Percentiles rank a stretch among this genome's conserved stretches.
phyloP scores from a whole-genome alignment of 2,113 vertebrate genomes.

The Bagarius yarrelli region DNA sequence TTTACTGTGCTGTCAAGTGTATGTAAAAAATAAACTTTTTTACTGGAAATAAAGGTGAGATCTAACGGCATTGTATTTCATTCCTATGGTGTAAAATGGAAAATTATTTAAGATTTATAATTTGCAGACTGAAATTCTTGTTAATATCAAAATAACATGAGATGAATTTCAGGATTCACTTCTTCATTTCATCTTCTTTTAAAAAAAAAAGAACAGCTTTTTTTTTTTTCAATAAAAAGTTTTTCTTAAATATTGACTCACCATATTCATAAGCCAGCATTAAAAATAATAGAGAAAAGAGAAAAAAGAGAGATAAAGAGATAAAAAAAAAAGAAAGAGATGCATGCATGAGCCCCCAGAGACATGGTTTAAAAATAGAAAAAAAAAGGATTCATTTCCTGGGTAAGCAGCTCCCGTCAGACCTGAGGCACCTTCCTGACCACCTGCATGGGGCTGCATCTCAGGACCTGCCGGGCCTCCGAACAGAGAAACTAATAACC shows the following conservation, averaged over 20 bases:
- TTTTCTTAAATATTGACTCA: no score
- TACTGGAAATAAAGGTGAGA: not conserved
- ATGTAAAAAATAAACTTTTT: no score
- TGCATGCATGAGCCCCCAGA: conserved; percentile 67
- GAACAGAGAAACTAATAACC: conserved; percentile 75
- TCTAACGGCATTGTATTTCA: not conserved
- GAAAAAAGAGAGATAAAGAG: not conserved
- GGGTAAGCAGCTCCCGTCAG: conserved; percentile 67
- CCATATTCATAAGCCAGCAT: not conserved
- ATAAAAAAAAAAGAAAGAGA: not conserved
- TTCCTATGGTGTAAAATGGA: not conserved
- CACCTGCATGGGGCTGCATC: conserved; percentile 69
- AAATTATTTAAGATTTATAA: not conserved
- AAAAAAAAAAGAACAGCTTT: no score
- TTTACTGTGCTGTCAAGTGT: no score
- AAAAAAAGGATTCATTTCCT: conserved; percentile 82
- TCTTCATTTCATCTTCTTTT: no score
- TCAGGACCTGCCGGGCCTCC: conserved; percentile 55
- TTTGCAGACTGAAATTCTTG: not conserved
- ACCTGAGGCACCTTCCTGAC: conserved; percentile 52
- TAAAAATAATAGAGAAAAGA: not conserved
- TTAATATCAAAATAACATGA: not conserved
- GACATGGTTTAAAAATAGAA: conserved; percentile 75
- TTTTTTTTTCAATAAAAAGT: no score
- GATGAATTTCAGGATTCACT: no score